These are phyloP conservation scores for Hemicrepidius hirtus DNA, from an alignment of 2,888 invertebrate species.

Conservation along the genomic window DNA sequence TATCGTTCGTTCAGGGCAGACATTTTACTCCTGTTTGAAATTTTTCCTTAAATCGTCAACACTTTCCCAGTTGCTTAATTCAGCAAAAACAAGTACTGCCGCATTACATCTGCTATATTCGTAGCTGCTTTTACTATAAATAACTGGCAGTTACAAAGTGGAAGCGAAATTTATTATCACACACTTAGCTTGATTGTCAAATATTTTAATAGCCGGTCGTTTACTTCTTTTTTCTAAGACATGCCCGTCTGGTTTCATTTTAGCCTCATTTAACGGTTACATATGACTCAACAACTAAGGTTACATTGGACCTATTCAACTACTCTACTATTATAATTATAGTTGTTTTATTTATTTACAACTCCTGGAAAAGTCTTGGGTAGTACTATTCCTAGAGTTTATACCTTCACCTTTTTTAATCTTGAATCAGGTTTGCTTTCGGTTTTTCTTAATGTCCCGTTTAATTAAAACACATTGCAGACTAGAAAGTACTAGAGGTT, in stretches of 20 bases:
- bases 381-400: too few relatives aligned
- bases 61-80: constrained; percentile 12
- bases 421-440: too few relatives aligned
- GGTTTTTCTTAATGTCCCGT: too few relatives aligned
- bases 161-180: constrained; percentile 9
- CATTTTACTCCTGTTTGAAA: not conserved
- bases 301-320: too few relatives aligned
- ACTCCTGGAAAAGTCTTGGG: too few relatives aligned
- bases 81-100: not conserved
- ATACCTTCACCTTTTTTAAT: too few relatives aligned
- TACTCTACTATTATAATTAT: too few relatives aligned
- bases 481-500: too few relatives aligned
- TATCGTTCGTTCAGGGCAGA: not conserved
- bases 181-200: not conserved
- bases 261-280: not conserved
- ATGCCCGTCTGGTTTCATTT: not conserved
- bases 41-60: constrained; percentile 21
- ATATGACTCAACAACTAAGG: too few relatives aligned
- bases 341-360: too few relatives aligned
- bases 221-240: not conserved
- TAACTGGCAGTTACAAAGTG: constrained; percentile 4
- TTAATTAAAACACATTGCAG: too few relatives aligned
- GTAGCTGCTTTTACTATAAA: constrained; percentile 2
- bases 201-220: constrained; percentile 11
- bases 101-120: not conserved